Conservation (phyloP, 2,888 invertebrate genomes). For the Orthosia cruda region DNA sequence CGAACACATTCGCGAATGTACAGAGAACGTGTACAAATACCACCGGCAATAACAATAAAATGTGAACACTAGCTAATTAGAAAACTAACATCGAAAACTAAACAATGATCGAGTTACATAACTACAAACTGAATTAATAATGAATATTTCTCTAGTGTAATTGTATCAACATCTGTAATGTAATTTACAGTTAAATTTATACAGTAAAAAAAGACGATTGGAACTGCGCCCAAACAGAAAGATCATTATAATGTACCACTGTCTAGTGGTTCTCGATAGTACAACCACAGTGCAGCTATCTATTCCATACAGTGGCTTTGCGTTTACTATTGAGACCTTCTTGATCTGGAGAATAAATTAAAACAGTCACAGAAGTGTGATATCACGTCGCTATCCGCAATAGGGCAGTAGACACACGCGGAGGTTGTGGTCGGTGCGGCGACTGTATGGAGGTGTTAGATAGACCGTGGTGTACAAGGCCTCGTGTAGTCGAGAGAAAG, state of each 20-base stretch:
- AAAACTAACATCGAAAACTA: conserved; percentile 87
- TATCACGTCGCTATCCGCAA: conserved; percentile 16
- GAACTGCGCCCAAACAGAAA: conserved; percentile 71
- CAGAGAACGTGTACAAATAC: conserved; percentile 67
- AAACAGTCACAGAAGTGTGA: conserved; percentile 18
- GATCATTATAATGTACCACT: conserved; percentile 71
- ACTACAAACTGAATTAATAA: conserved; percentile 71
- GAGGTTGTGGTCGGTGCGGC: not conserved
- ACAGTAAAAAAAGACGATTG: conserved; percentile 73
- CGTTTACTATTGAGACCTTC: conserved; percentile 13
- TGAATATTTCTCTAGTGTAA: conserved; percentile 63
- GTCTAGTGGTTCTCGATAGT: conserved; percentile 65
- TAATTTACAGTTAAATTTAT: conserved; percentile 73
- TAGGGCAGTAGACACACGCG: conserved; percentile 11
- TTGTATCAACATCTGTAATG: conserved; percentile 70
- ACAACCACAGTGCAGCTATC: conserved; percentile 56
- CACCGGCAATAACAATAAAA: conserved; percentile 72
- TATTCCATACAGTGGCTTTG: conserved; percentile 45
- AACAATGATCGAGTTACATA: conserved; percentile 79
- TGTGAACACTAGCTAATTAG: conserved; percentile 84
- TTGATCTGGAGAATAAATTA: conserved; percentile 43
- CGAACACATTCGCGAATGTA: conserved; percentile 70
- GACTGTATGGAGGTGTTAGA: conserved; percentile 48
- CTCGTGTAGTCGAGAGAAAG: conserved; percentile 71
- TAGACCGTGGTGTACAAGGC: conserved; percentile 70